Evolutionary conservation across 2,797 vertebrate species (phyloP).

Genomic region (Trematomus bernacchii): DNA sequence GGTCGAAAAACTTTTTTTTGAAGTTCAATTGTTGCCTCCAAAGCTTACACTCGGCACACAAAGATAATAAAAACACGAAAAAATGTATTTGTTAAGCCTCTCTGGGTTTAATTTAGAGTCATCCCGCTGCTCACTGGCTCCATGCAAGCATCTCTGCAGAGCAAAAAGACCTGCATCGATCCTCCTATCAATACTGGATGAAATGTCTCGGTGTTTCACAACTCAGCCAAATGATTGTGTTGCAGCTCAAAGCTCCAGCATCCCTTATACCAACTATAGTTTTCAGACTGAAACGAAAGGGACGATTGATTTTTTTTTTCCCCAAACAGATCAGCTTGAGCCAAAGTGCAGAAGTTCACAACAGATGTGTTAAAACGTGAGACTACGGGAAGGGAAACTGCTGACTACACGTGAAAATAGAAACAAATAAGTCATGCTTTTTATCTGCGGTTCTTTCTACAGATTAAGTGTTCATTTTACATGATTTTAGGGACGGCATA

Average conservation of each 20-base stretch:
- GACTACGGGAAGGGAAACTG: not conserved
- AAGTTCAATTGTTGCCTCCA: no score
- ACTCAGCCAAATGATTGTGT: conserved; percentile 2
- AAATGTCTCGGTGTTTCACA: not conserved
- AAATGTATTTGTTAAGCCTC: not conserved
- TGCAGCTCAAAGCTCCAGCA: conserved; percentile 1
- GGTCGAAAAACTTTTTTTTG: no score
- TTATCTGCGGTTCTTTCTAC: not conserved
- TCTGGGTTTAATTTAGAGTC: not conserved
- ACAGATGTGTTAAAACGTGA: not conserved
- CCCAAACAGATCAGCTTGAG: conserved; percentile 1
- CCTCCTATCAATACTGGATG: conserved; percentile 9
- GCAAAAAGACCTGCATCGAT: not conserved
- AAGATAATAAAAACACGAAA: not conserved
- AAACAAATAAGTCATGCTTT: not conserved
- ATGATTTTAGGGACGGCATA: not conserved
- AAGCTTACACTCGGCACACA: not conserved
- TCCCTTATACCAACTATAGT: not conserved
- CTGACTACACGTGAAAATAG: not conserved
- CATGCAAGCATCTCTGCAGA: not conserved
- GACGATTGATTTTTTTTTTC: not conserved
- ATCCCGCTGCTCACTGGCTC: not conserved
- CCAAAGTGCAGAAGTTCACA: not conserved
- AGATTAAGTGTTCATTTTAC: no score
- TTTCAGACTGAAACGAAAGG: not conserved